phyloP scores from a whole-genome alignment of 2,888 invertebrate genomes.

The Folsomia manolachei region DNA sequence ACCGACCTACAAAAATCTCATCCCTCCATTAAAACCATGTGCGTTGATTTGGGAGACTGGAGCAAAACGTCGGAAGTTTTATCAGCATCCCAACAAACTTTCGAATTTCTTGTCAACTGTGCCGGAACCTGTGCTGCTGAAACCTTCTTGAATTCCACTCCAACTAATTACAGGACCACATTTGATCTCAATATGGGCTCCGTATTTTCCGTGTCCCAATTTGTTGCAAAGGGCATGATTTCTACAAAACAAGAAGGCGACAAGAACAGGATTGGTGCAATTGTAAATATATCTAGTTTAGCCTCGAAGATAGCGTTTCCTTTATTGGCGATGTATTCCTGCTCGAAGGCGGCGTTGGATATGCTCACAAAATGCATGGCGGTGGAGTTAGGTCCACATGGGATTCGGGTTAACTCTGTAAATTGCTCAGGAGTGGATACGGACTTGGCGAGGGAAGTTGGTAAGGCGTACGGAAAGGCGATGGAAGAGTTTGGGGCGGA shows the following conservation, averaged over 20 bases:
- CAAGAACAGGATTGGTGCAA: not conserved
- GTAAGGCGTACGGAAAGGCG: not conserved
- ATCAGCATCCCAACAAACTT: not conserved
- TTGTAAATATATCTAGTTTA: not conserved
- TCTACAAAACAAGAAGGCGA: too few species aligned
- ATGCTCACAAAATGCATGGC: not conserved
- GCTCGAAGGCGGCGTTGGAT: not conserved
- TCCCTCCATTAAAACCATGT: not conserved
- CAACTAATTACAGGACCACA: not conserved
- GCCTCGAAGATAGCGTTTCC: not conserved
- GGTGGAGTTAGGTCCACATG: not conserved
- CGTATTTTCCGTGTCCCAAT: not conserved
- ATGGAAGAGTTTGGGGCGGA: not conserved
- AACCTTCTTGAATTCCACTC: not conserved
- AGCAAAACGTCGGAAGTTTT: not conserved
- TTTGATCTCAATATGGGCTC: not conserved
- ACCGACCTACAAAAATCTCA: not conserved
- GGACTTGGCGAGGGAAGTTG: not conserved
- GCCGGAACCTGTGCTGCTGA: not conserved
- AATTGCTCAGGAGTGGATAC: not conserved
- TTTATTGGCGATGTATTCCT: not conserved
- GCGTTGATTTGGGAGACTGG: not conserved
- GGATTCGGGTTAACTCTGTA: not conserved
- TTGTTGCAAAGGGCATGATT: not conserved
- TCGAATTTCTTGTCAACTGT: not conserved